Evolutionary conservation across 2,888 invertebrate genomes (phyloP).

Genomic region (Ophion ventricosus): DNA sequence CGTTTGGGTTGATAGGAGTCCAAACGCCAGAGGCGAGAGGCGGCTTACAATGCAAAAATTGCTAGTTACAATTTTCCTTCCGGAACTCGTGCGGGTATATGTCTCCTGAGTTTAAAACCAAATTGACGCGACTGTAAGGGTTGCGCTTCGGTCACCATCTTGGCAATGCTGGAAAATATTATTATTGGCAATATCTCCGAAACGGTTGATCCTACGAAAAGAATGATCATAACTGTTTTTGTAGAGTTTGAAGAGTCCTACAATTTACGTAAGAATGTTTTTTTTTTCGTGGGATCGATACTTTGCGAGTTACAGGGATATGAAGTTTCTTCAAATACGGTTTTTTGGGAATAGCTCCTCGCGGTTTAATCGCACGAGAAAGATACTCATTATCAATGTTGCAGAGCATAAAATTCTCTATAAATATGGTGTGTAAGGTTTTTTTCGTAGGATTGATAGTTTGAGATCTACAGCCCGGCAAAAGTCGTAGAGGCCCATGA

Average conservation of each 20-base stretch:
- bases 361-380: background rate
- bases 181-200: background rate
- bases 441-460: background rate
- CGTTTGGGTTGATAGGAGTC: conserved; percentile 29
- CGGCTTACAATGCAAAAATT: background rate
- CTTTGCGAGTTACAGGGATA: background rate
- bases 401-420: background rate
- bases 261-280: background rate
- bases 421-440: background rate
- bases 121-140: background rate
- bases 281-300: background rate
- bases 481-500: background rate
- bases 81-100: background rate
- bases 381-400: background rate
- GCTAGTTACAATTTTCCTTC: background rate
- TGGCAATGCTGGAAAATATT: background rate
- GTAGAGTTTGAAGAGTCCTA: background rate
- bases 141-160: background rate
- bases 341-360: background rate
- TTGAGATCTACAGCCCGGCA: background rate
- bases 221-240: too few relatives aligned
- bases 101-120: too few relatives aligned
- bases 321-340: background rate
- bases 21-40: conserved; percentile 44
- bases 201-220: background rate